Conservation (phyloP, 2,113 vertebrate species). For the Platysteira castanea region DNA sequence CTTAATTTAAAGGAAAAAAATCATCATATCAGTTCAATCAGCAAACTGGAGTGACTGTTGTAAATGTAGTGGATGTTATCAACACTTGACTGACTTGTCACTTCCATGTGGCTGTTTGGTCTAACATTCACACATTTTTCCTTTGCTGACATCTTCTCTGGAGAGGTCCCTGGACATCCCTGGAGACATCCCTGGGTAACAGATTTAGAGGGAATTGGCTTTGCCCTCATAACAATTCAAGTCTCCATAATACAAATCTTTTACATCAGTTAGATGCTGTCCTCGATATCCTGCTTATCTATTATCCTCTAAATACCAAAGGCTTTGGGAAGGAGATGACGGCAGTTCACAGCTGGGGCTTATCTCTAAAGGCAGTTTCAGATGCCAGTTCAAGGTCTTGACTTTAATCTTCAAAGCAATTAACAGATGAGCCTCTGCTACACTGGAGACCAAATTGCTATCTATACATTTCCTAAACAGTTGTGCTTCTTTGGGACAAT, state of each 20-base stretch:
- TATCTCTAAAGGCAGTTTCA: conserved; percentile 34
- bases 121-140: background rate
- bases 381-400: conserved; percentile 42
- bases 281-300: conserved; percentile 1
- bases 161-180: background rate
- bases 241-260: background rate
- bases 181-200: background rate
- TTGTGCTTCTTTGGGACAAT: background rate
- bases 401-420: conserved; percentile 63
- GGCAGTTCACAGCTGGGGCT: conserved; percentile 2
- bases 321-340: background rate
- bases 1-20: background rate
- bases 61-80: background rate
- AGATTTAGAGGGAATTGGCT: background rate
- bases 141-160: background rate
- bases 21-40: background rate
- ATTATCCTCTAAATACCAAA: conserved; percentile 17
- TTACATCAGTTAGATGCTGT: background rate
- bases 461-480: conserved; percentile 30
- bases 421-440: conserved; percentile 46
- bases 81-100: background rate
- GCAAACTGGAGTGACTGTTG: background rate
- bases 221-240: background rate
- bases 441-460: conserved; percentile 18
- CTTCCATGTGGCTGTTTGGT: background rate